Evolutionary conservation across 2,113 vertebrate genomes (phyloP).

Genomic region (Bostrychus sinensis): DNA sequence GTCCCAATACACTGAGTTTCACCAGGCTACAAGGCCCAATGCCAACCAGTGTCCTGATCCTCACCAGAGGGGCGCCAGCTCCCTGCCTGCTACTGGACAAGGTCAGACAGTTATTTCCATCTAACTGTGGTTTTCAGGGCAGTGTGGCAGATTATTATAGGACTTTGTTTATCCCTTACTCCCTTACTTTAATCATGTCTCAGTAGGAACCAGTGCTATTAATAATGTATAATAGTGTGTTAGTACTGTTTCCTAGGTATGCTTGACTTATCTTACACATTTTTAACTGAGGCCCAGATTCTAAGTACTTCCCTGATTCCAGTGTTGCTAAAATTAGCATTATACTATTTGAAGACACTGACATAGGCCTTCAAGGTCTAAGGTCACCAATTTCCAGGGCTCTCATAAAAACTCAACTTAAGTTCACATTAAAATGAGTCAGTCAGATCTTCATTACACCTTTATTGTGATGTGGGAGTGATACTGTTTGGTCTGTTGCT

Average conservation of each 20-base stretch:
- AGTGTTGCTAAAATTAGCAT: constrained; percentile 66
- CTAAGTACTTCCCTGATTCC: constrained; percentile 46
- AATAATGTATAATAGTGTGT: constrained; percentile 66
- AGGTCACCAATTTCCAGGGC: constrained; percentile 37
- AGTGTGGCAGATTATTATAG: constrained; percentile 10
- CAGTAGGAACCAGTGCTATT: constrained; percentile 42
- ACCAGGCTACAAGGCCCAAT: constrained; percentile 62
- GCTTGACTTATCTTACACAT: constrained; percentile 57
- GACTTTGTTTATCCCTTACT: constrained; percentile 11
- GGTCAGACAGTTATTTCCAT: constrained; percentile 45
- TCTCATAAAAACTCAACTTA: neutral
- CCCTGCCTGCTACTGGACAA: constrained; percentile 58
- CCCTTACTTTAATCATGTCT: constrained; percentile 39
- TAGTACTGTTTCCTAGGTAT: constrained; percentile 63
- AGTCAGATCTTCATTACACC: neutral
- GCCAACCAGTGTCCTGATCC: constrained; percentile 60
- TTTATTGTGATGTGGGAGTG: constrained; percentile 29
- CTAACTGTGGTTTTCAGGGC: neutral
- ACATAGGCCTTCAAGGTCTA: constrained; percentile 34
- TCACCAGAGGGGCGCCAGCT: constrained; percentile 62
- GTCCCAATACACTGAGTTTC: constrained; percentile 61
- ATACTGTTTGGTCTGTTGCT: constrained; percentile 39
- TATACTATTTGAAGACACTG: constrained; percentile 66
- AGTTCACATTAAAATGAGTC: neutral
- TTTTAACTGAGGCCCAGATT: constrained; percentile 75